phyloP scores from a whole-genome alignment of 2,888 invertebrate species.

The Itoplectis maculator region DNA sequence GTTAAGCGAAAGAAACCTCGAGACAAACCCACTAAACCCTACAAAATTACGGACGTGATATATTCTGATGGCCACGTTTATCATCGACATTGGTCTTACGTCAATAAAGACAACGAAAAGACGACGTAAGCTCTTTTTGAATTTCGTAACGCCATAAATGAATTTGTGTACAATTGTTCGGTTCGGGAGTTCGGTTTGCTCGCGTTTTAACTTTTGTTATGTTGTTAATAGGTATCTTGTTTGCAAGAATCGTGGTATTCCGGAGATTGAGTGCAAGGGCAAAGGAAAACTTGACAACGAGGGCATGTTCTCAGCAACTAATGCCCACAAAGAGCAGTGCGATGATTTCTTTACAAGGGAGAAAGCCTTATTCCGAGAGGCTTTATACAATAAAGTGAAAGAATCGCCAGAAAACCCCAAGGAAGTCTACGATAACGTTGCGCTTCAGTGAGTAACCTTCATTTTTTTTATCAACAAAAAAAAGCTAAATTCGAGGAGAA shows the following conservation, averaged over 20 bases:
- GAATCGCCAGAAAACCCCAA: background rate
- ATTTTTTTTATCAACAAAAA: background rate
- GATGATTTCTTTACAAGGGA: background rate
- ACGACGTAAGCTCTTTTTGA: background rate
- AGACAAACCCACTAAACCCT: background rate
- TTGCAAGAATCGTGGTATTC: background rate
- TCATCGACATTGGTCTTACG: background rate
- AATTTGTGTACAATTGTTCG: too few relatives aligned
- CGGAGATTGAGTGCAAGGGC: background rate
- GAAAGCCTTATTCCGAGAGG: too few relatives aligned
- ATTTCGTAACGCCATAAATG: background rate
- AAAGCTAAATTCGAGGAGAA: background rate
- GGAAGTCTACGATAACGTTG: conserved; percentile 17
- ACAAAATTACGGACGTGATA: background rate
- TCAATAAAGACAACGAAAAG: background rate
- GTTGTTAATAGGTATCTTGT: background rate
- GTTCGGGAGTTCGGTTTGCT: background rate
- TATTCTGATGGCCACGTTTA: background rate
- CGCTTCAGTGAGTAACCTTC: background rate
- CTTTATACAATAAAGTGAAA: background rate
- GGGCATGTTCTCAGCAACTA: background rate
- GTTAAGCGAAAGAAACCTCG: background rate
- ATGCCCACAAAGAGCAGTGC: background rate
- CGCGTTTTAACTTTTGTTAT: background rate
- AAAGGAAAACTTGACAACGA: background rate